phyloP scores from a whole-genome alignment of 2,113 vertebrate genomes.

The Ploceus nigricollis region DNA sequence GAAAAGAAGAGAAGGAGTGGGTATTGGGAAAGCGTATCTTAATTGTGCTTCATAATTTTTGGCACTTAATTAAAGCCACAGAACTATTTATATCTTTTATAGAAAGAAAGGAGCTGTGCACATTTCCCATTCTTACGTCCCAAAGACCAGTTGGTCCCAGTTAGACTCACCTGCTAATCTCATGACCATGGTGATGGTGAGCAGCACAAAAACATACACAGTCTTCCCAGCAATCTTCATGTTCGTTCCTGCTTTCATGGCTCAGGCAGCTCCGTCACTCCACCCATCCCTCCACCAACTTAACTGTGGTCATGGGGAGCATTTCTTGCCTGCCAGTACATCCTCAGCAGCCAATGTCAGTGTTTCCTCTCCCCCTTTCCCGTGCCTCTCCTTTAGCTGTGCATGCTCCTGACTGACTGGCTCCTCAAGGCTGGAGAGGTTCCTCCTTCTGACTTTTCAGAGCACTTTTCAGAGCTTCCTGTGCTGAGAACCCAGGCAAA shows the following conservation, averaged over 20 bases:
- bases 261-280: neutral
- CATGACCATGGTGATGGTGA: neutral
- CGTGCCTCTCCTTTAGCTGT: neutral
- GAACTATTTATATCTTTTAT: neutral
- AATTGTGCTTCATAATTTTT: neutral
- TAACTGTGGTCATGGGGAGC: neutral
- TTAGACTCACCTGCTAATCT: constrained; percentile 61
- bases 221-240: constrained; percentile 47
- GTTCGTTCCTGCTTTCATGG: constrained; percentile 31
- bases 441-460: constrained; percentile 69
- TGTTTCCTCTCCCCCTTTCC: neutral
- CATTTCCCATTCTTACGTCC: neutral
- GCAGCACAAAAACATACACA: constrained; percentile 7
- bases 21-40: neutral
- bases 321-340: neutral
- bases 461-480: constrained; percentile 71
- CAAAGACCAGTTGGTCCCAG: accelerated
- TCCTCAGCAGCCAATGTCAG: neutral
- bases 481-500: constrained; percentile 60
- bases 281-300: neutral
- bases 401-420: neutral
- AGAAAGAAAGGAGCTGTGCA: neutral
- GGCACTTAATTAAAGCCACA: neutral
- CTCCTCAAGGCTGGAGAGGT: constrained; percentile 54
- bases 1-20: neutral